These are phyloP conservation scores for Anolis sagrei DNA, from an alignment of 2,113 vertebrate genomes.

Conservation along the genomic window DNA sequence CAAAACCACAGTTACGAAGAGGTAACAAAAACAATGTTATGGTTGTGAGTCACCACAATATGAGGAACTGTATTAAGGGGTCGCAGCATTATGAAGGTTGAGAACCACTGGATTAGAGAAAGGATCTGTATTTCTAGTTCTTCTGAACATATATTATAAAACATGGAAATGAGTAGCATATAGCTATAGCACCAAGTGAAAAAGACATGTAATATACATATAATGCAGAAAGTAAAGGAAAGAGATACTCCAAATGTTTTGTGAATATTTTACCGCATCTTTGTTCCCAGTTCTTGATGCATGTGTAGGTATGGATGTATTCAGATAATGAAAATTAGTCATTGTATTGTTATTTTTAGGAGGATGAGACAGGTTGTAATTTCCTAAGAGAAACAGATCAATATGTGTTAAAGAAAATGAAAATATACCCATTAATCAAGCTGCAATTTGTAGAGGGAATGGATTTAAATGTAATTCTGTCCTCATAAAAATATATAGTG, in stretches of 20 bases:
- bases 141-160: too few relatives aligned
- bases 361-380: neutral
- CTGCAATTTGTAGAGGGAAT: neutral
- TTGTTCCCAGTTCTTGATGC: neutral
- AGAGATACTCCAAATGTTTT: neutral
- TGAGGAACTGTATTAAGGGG: too few relatives aligned
- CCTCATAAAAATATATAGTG: too few relatives aligned
- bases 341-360: neutral
- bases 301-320: neutral
- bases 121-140: too few relatives aligned
- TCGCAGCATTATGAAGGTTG: too few relatives aligned
- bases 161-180: too few relatives aligned
- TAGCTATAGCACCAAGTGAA: too few relatives aligned
- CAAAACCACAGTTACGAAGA: too few relatives aligned
- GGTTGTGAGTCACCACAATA: too few relatives aligned
- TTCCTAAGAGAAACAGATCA: neutral
- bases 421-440: neutral
- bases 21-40: too few relatives aligned
- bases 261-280: neutral
- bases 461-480: neutral
- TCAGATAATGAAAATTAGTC: neutral
- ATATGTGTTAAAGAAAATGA: neutral
- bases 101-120: too few relatives aligned
- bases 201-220: too few relatives aligned
- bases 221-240: neutral